A percentile compares a stretch with the other conserved stretches of the same genome.
phyloP scores from a whole-genome alignment of 2,888 invertebrate species.

The Sepiola atlantica region DNA sequence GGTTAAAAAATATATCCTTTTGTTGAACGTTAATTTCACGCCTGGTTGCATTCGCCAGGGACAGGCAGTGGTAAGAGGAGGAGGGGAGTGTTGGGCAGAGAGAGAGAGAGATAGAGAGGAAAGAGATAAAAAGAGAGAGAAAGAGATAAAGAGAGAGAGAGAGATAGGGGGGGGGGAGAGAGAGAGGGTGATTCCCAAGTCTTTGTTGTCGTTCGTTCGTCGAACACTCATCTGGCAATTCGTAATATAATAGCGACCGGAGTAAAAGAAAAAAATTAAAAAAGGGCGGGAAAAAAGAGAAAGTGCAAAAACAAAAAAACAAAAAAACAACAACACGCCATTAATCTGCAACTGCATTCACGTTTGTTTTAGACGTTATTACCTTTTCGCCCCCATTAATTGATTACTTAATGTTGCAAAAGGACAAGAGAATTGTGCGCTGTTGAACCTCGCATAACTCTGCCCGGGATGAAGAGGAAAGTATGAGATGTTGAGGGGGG shows the following conservation, averaged over 20 bases:
- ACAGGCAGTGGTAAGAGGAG: not conserved
- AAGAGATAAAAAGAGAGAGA: no score
- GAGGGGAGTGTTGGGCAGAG: no score
- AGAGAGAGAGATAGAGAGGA: no score
- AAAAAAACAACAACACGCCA: not conserved
- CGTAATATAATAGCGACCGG: no score
- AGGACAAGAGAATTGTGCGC: not conserved
- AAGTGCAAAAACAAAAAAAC: not conserved
- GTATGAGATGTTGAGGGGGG: not conserved
- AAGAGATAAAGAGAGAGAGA: no score
- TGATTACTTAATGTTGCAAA: not conserved
- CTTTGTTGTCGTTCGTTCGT: no score
- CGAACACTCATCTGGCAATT: no score
- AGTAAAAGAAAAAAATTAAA: no score
- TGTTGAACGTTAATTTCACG: not conserved
- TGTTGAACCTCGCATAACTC: not conserved
- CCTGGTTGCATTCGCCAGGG: not conserved
- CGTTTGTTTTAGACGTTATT: not conserved
- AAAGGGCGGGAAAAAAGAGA: no score
- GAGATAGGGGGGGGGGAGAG: no score
- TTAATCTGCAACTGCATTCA: not conserved
- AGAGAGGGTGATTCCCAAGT: no score
- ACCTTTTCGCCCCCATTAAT: not conserved
- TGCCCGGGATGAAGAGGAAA: not conserved
- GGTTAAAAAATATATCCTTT: not conserved